Conservation (phyloP, 2,797 vertebrate genomes). For the Sebastiscus albofasciatus region DNA sequence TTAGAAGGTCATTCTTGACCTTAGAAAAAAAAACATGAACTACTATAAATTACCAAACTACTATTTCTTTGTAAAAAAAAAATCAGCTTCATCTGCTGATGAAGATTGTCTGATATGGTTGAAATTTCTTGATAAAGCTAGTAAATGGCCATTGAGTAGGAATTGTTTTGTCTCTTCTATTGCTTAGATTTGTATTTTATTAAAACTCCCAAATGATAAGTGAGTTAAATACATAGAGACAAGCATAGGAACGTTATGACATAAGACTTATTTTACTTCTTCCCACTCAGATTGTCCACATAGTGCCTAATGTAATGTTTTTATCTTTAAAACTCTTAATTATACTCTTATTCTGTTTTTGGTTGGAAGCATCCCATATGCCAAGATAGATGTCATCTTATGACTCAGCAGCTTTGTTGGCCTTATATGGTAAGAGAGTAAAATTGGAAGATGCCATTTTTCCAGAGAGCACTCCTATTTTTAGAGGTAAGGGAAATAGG, state of each 20-base stretch:
- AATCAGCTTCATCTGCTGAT: not conserved
- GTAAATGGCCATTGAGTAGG: not conserved
- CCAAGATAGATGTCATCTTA: not conserved
- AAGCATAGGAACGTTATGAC: not conserved
- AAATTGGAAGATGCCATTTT: slow-evolving; percentile 28
- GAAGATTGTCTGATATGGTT: not conserved
- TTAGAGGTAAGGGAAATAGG: slow-evolving; percentile 36
- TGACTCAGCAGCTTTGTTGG: slow-evolving; percentile 21
- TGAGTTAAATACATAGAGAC: not conserved
- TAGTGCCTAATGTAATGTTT: not conserved
- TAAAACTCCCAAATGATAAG: not conserved
- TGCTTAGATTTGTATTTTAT: not conserved
- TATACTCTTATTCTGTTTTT: not conserved
- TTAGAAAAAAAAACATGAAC: not conserved
- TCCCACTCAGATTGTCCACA: not conserved
- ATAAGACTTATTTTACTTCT: not conserved
- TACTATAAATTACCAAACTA: not conserved
- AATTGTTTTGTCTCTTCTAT: not conserved
- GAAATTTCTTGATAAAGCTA: not conserved
- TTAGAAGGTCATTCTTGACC: too few relatives aligned
- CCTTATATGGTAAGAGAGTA: slow-evolving; percentile 25
- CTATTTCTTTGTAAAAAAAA: not conserved
- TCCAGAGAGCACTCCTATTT: slow-evolving; percentile 28
- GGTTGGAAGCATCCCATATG: not conserved
- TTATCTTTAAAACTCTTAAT: not conserved